Base-by-base conservation (phyloP, 2,113 vertebrate species). In the Pantherophis guttatus region DNA sequence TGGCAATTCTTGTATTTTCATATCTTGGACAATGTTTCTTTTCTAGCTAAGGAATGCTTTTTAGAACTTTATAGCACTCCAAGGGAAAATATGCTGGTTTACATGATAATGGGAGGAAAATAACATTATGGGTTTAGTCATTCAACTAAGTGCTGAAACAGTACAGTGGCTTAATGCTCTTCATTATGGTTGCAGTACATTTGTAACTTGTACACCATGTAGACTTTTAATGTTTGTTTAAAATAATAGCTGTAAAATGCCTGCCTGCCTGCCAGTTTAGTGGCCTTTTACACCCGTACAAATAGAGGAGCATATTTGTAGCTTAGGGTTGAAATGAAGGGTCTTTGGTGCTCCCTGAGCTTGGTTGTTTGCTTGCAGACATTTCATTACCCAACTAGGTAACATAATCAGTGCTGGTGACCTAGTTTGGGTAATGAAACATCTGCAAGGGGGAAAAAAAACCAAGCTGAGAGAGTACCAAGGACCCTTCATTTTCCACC, bases 71-170 rank as follows among this genome's bases (percentile, higher is more conserved):
- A 95, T 91, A 90, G 91, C 29, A 44, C 95, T 91, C 0, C 0
- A 70, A 96, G 94, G 93, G 97, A 29, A 94, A 39, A 87, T 87
- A 89, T 90, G 93, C 90, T 93, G 89, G 58, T 94, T 96, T 95
- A 93, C 58, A 94, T 50, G 54, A 93, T 96, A 95, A 96, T 92
- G 15, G 54, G 92, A 11, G 0, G 8, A 15, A 93, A 94, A 95
- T 95, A 96, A 95, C n/a, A 65, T 89, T 81, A 88, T 75, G 70
- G 93, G 90, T 50, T 86, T 90, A 92, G 94, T 96, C 39, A 8
- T 92, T 94, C 90, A 90, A 62, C 87, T 93, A 96, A 96, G 95
- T 26, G 29, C 92, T 92, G 88, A 29, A 87, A 87, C 15, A 13
- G 0, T 58, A 15, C 8, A 70, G 0, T 93, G 94, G 55, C 94